These are phyloP conservation scores for Gallinago nigripennis DNA, from an alignment of 2,797 vertebrate species.

Conservation along the genomic window DNA sequence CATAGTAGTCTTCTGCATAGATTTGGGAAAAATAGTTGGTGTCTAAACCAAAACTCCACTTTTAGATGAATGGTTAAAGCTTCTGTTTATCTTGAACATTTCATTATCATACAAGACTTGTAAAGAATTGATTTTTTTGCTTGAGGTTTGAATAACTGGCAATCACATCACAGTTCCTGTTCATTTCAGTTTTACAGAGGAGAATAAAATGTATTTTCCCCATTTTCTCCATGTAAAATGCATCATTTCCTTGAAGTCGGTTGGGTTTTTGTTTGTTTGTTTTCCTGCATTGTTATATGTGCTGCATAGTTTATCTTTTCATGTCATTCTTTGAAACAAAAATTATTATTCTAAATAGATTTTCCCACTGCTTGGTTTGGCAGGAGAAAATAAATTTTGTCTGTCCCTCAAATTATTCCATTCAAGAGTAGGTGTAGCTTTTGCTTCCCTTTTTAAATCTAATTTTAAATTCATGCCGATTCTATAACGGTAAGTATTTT, in stretches of 20 bases:
- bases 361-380: not conserved
- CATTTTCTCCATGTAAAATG: not conserved
- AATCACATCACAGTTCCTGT: not conserved
- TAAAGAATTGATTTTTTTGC: not conserved
- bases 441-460: not conserved
- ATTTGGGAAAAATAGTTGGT: not conserved
- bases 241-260: not conserved
- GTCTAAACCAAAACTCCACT: not conserved
- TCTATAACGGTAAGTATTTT: not conserved
- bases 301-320: not conserved
- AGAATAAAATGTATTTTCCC: not conserved
- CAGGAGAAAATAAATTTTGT: not conserved
- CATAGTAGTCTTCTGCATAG: not conserved
- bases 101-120: not conserved
- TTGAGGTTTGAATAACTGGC: not conserved
- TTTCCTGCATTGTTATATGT: not conserved
- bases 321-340: not conserved
- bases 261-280: not conserved
- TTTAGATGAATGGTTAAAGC: not conserved
- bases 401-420: not conserved
- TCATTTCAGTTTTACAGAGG: not conserved
- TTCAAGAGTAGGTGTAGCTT: not conserved
- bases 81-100: not conserved
- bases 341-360: not conserved
- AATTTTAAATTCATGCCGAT: not conserved